A percentile compares a stretch with the other conserved stretches of the same genome.
Conservation (phyloP, 2,888 invertebrate genomes). For the Apotomis turbidana region DNA sequence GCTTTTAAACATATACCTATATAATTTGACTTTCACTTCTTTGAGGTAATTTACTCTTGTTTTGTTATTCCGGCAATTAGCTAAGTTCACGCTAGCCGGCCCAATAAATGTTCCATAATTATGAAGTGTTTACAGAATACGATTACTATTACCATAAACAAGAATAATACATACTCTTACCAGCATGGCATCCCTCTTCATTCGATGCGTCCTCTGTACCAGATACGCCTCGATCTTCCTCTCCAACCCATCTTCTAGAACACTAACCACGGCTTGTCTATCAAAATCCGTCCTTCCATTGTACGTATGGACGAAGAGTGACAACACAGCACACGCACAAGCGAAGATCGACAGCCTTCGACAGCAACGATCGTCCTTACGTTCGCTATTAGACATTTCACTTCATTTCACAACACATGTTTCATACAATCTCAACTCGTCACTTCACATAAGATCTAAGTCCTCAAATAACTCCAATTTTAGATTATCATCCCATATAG, state of each 20-base stretch:
- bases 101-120: too few relatives aligned
- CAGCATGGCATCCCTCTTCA: conserved; percentile 75
- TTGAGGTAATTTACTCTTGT: too few relatives aligned
- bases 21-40: too few relatives aligned
- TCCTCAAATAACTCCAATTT: too few relatives aligned
- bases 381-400: conserved; percentile 29
- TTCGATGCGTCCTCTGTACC: conserved; percentile 55
- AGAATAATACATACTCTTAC: conserved; percentile 56
- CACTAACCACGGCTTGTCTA: conserved; percentile 50
- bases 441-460: too few relatives aligned
- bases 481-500: too few relatives aligned
- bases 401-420: conserved; percentile 16
- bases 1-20: too few relatives aligned
- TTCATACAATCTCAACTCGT: background rate
- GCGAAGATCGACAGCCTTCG: conserved; percentile 68
- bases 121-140: too few relatives aligned
- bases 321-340: conserved; percentile 66
- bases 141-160: conserved; percentile 2
- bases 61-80: too few relatives aligned
- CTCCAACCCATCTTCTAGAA: conserved; percentile 64
- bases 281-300: conserved; percentile 59
- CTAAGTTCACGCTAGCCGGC: too few relatives aligned
- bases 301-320: conserved; percentile 69
- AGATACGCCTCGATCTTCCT: conserved; percentile 66
- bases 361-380: conserved; percentile 55